A percentile compares a stretch with the other conserved stretches of the same genome.
Conservation (phyloP, 2,888 invertebrate species). For the Cabera pusaria region DNA sequence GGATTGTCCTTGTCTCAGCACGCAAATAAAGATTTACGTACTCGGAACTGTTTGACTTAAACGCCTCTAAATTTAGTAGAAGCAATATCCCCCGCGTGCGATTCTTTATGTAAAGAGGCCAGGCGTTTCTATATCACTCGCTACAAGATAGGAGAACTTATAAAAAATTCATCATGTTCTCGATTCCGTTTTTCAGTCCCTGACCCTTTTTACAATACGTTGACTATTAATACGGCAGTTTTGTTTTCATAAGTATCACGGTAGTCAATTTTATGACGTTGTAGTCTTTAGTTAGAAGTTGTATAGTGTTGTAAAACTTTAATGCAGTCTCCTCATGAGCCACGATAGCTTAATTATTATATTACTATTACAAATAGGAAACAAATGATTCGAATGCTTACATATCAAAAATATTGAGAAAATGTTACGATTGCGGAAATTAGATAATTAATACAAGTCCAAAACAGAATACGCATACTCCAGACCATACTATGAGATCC, state of each 20-base stretch:
- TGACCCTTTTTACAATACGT: slow-evolving; percentile 53
- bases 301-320: too few relatives aligned
- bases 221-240: slow-evolving; percentile 45
- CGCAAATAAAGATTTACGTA: slow-evolving; percentile 63
- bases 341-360: too few relatives aligned
- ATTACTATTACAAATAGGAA: too few relatives aligned
- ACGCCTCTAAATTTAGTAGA: slow-evolving; percentile 62
- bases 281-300: too few relatives aligned
- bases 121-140: slow-evolving; percentile 52
- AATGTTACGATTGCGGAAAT: too few relatives aligned
- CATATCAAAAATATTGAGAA: too few relatives aligned
- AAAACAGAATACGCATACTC: too few relatives aligned
- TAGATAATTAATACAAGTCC: too few relatives aligned
- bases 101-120: slow-evolving; percentile 55
- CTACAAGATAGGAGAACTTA: slow-evolving; percentile 56
- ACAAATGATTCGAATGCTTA: too few relatives aligned
- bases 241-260: slow-evolving; percentile 47
- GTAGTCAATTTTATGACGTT: too few relatives aligned
- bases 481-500: too few relatives aligned
- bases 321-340: too few relatives aligned
- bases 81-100: slow-evolving; percentile 52
- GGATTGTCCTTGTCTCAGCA: slow-evolving; percentile 47
- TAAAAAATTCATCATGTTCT: slow-evolving; percentile 68
- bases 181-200: slow-evolving; percentile 59
- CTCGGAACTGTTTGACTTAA: slow-evolving; percentile 55